A percentile compares a stretch with the other conserved stretches of the same genome.
Evolutionary conservation across 2,797 vertebrate species (phyloP).

Genomic region (Enteromius treurensis): DNA sequence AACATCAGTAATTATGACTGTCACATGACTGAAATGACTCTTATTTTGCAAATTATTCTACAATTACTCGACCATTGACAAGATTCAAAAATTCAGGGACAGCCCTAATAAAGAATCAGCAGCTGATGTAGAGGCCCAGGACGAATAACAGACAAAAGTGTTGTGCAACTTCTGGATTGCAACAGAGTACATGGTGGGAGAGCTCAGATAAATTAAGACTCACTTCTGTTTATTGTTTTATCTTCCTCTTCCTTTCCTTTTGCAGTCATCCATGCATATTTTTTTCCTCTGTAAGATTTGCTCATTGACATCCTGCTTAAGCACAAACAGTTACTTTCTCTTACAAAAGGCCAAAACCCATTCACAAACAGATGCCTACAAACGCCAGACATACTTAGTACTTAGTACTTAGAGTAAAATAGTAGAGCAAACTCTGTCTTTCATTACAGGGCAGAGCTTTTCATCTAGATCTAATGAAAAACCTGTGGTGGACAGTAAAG

Average conservation of each 20-base stretch:
- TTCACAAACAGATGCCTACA: conserved; percentile 13
- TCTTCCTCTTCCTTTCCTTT: conserved; percentile 20
- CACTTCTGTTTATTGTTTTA: conserved; percentile 38
- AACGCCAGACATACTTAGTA: neutral
- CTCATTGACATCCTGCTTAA: neutral
- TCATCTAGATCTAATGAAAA: neutral
- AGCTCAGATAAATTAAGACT: conserved; percentile 24
- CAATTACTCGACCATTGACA: too few relatives aligned
- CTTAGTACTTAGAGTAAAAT: neutral
- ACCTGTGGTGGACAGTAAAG: too few relatives aligned
- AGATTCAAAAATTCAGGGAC: too few relatives aligned
- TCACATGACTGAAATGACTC: too few relatives aligned
- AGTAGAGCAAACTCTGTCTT: neutral
- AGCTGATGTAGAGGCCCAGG: neutral
- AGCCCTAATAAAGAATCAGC: too few relatives aligned
- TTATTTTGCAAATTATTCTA: too few relatives aligned
- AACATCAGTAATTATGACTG: too few relatives aligned
- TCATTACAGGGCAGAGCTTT: neutral
- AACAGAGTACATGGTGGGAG: conserved; percentile 18
- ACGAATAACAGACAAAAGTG: neutral
- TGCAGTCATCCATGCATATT: neutral
- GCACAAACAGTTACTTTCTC: conserved; percentile 11
- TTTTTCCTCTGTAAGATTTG: neutral
- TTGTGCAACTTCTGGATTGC: conserved; percentile 31
- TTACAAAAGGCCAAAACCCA: neutral